Evolutionary conservation across 2,888 invertebrate genomes (phyloP).

Genomic region (Macrosoma leucophasiata): DNA sequence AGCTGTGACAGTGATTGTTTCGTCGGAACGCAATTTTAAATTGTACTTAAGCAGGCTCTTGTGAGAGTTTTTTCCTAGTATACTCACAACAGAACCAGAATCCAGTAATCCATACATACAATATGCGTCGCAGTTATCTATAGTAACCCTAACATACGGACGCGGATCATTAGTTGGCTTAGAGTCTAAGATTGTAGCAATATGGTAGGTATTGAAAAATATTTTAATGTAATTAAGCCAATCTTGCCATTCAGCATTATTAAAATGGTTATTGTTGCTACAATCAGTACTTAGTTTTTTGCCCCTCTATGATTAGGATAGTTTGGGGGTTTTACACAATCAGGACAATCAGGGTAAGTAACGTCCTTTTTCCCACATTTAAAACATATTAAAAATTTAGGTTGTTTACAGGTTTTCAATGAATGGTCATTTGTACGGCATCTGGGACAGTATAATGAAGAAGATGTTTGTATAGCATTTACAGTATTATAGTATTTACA

Average conservation of each 20-base stretch:
- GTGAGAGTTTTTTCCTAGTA: conserved; percentile 19
- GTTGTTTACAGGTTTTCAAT: too few species aligned
- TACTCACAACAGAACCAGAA: conserved; percentile 21
- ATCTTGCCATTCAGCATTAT: conserved; percentile 12
- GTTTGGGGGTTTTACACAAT: conserved; percentile 1
- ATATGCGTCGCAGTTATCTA: too few species aligned
- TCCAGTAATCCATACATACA: conserved; percentile 16
- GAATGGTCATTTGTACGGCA: too few species aligned
- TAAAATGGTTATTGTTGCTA: conserved; percentile 3
- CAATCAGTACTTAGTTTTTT: conserved; percentile 13
- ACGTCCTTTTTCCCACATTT: too few species aligned
- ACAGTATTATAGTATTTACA: too few species aligned
- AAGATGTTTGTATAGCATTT: too few species aligned
- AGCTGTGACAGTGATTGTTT: conserved; percentile 1
- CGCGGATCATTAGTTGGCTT: conserved; percentile 1
- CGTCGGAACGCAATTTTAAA: conserved; percentile 1
- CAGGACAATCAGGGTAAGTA: too few species aligned
- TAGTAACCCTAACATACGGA: too few species aligned
- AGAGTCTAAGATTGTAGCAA: conserved; percentile 11
- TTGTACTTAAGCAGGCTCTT: background rate
- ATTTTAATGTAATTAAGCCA: conserved; percentile 15
- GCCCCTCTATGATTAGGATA: background rate
- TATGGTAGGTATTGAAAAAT: conserved; percentile 9
- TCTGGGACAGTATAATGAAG: too few species aligned
- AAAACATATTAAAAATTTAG: too few species aligned